Base-by-base conservation (phyloP, 2,113 vertebrate species). In the Oceanodroma tethys region DNA sequence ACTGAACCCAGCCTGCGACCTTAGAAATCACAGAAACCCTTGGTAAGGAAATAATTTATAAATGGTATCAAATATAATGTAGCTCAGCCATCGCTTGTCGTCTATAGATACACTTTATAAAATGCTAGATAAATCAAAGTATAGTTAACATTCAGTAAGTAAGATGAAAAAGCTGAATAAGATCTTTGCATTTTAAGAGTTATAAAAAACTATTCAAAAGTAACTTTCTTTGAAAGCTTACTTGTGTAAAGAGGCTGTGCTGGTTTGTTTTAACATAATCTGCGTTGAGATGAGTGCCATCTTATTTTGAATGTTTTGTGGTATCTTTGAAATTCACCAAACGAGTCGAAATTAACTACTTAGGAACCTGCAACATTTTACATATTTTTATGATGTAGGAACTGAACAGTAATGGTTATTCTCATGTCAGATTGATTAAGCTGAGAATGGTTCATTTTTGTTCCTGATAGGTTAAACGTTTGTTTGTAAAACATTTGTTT, bases 311-410 rank as follows among this genome's bases (percentile, higher is more conserved):
- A 10, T 78, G 56, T 78, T 92, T 73, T 62, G 40, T 58, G 20
- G 2, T 42, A 40, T 70, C 42, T 75, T 65, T 86, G 63, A 45
- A 90, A 81, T 93, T 71, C 42, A 87, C 30, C 43, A 32, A 63
- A 50, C 15, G 9, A 82, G 7, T 82, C 34, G 83, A 85, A 86
- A 30, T 38, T 27, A 70, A 48, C 50, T n/a, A 14, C 4, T 74
- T 71, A 59, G 47, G 58, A 82, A 52, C 19, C 27, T 78, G 22
- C n/a, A 85, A n/a, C 2, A 7, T 76, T 80, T 73, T 45, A 32
- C 9, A 0, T 80, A 34, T 43, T 85, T 85, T 58, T n/a, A 2
- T 75, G 71, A 36, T 0, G 0, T 38, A 27, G 71, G 18, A 82
- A 34, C 36, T 32, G 74, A 76, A 43, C 19, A 30, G 32, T 86